Base-by-base conservation (phyloP, 37 sponge, comb jelly and placozoan genomes). In the Sycon ciliatum region DNA sequence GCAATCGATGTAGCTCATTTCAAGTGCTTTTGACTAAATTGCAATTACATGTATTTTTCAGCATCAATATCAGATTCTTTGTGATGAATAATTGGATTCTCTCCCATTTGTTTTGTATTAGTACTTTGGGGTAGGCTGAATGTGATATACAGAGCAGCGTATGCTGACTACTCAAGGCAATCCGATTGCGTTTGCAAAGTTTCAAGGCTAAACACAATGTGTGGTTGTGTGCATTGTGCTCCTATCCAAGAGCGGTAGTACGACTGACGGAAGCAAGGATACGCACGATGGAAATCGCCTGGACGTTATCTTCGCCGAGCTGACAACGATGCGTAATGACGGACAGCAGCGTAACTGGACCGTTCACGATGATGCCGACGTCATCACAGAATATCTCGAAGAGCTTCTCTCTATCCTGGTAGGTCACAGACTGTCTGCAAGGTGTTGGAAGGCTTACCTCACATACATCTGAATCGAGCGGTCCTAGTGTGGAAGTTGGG, bases 261-360 rank as follows among this genome's bases (percentile, higher is more conserved):
- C 66, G 18, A 65, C 34, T 6, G 32, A 22, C 3, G 70, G 72
- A 60, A 30, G 67, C 24, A 76, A 62, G 13, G 34, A 38, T 18
- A 79, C 71, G 40, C 32, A 32, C 39, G 89, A 89, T 53, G 36
- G 53, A 20, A 73, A 79, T 72, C 67, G 85, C 24, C 74, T 89
- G 54, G 32, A 22, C 7, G 70, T 74, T 30, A 67, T 85, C 32
- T 89, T 89, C 57, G 74, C 78, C 58, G 66, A 82, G 52, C 63
- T 89, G 16, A 84, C 31, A 56, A 82, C 77, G 37, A 74, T 71
- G 37, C 80, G 67, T 60, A 79, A 84, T 36, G 89, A 89, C 76
- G 64, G 77, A 1, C 89, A 89, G 75, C 85, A 89, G 78, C 69
- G 89, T 54, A 77, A 82, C 46, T 89, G 89, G 89, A 86, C 89